These are phyloP conservation scores for Diabrotica balteata DNA, from an alignment of 2,888 invertebrate genomes.

Conservation along the genomic window DNA sequence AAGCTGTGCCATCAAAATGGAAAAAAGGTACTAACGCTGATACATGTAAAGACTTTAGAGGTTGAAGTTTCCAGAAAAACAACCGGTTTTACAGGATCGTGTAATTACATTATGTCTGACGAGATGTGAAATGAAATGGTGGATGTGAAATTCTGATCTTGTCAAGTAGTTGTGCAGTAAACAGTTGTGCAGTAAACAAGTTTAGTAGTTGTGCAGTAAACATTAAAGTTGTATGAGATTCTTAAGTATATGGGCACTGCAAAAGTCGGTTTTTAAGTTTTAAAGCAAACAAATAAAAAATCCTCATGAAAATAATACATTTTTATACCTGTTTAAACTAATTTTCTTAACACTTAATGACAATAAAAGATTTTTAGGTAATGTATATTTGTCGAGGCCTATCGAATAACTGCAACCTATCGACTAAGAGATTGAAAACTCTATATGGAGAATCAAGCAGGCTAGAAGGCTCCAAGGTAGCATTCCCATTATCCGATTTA, in stretches of 20 bases:
- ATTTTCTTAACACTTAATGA: no score
- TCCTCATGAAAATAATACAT: background rate
- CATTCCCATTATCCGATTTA: no score
- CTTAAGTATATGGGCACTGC: background rate
- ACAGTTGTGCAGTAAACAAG: background rate
- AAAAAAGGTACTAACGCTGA: background rate
- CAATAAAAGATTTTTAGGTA: no score
- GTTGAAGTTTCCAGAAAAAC: no score
- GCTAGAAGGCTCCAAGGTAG: no score
- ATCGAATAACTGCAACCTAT: no score
- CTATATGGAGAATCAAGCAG: no score
- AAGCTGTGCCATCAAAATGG: background rate
- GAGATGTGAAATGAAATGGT: background rate
- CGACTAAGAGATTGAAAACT: no score
- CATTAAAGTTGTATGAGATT: background rate
- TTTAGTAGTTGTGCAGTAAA: background rate
- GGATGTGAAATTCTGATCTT: background rate
- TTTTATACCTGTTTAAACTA: no score
- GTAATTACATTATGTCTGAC: background rate
- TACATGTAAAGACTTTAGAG: no score
- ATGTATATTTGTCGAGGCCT: no score
- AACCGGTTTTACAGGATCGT: background rate
- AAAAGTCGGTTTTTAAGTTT: background rate
- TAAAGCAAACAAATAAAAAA: background rate
- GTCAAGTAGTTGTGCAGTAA: background rate